phyloP scores from a whole-genome alignment of 2,797 vertebrate genomes.

The Microctenopoma steveboyesi region DNA sequence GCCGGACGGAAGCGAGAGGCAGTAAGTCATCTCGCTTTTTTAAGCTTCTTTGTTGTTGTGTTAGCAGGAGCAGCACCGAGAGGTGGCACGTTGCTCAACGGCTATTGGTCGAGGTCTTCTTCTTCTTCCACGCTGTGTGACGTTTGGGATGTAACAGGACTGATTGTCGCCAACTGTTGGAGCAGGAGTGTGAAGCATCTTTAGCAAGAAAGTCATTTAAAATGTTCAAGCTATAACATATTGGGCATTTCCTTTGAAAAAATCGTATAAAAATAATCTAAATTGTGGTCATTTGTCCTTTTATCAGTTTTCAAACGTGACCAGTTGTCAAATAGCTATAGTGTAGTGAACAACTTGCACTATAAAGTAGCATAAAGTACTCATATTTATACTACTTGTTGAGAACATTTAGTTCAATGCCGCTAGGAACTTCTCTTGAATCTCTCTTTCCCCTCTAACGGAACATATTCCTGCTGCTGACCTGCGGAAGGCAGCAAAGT shows the following conservation, averaged over 20 bases:
- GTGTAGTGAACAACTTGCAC: too few species aligned
- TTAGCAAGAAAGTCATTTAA: not conserved
- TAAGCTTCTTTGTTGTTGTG: conserved; percentile 52
- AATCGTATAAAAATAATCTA: too few species aligned
- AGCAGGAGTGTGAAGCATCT: not conserved
- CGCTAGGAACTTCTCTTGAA: too few species aligned
- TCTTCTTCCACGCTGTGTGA: conserved; percentile 10
- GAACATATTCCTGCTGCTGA: conserved; percentile 30
- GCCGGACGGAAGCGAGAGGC: conserved; percentile 15
- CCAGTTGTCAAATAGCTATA: too few species aligned
- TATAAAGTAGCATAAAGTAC: too few species aligned
- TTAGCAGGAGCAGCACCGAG: conserved; percentile 27
- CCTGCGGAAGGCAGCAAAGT: conserved; percentile 76
- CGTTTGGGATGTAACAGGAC: not conserved
- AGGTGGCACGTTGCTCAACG: conserved; percentile 54
- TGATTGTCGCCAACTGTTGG: conserved; percentile 40
- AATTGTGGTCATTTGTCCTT: too few species aligned
- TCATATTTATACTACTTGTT: not conserved
- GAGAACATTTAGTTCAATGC: too few species aligned
- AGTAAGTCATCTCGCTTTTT: not conserved
- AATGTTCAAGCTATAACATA: too few species aligned
- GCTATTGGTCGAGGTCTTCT: conserved; percentile 41
- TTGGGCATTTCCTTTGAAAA: too few species aligned
- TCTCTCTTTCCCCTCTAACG: not conserved
- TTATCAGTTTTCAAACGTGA: too few species aligned